phyloP scores from a whole-genome alignment of 2,888 invertebrate genomes.

The Nineta flava region DNA sequence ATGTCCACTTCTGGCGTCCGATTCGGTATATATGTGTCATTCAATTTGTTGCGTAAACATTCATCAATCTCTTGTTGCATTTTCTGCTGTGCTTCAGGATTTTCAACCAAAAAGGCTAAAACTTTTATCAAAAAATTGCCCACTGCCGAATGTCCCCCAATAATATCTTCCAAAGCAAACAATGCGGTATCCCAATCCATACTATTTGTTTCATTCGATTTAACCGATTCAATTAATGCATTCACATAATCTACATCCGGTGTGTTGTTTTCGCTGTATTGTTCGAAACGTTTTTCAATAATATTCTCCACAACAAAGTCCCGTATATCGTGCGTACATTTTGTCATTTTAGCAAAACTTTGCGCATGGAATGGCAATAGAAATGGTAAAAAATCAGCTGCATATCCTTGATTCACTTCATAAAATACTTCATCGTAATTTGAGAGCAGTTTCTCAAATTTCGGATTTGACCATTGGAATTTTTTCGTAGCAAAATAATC shows the following conservation, averaged over 20 bases:
- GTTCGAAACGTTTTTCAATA: slow-evolving; percentile 29
- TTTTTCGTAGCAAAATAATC: slow-evolving; percentile 40
- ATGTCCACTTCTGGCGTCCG: slow-evolving; percentile 1
- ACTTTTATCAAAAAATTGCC: slow-evolving; percentile 43
- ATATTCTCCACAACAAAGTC: slow-evolving; percentile 34
- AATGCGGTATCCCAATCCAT: slow-evolving; percentile 35
- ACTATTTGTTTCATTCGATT: slow-evolving; percentile 25
- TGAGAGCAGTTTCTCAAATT: slow-evolving; percentile 32
- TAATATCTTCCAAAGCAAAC: slow-evolving; percentile 31
- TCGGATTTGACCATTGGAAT: slow-evolving; percentile 27
- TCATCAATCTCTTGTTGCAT: slow-evolving; percentile 38
- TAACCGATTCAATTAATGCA: slow-evolving; percentile 35
- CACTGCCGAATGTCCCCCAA: slow-evolving; percentile 45
- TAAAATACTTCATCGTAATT: slow-evolving; percentile 47
- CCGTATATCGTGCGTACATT: slow-evolving; percentile 35
- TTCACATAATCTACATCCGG: slow-evolving; percentile 39
- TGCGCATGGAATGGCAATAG: slow-evolving; percentile 35
- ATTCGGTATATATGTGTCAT: slow-evolving; percentile 6
- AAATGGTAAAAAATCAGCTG: slow-evolving; percentile 46
- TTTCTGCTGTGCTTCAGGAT: slow-evolving; percentile 33
- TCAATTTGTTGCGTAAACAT: slow-evolving; percentile 18
- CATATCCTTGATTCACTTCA: slow-evolving; percentile 51
- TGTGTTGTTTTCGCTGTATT: slow-evolving; percentile 15
- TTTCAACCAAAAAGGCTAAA: slow-evolving; percentile 35
- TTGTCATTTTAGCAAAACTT: slow-evolving; percentile 32